Percentiles rank a stretch among this genome's conserved stretches.
Conservation (phyloP, 2,797 vertebrate species). For the Eospalax fontanierii region DNA sequence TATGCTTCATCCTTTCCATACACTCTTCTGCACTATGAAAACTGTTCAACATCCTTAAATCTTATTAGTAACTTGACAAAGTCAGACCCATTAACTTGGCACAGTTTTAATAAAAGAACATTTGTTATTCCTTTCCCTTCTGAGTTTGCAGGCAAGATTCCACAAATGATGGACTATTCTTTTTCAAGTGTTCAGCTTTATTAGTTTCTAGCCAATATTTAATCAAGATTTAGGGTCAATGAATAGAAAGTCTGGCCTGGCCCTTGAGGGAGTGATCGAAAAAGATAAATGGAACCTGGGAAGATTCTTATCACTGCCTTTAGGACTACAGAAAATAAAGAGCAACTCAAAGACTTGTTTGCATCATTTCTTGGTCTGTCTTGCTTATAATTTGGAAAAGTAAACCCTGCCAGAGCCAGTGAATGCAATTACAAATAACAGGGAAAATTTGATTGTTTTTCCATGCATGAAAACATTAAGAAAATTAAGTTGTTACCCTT, state of each 20-base stretch:
- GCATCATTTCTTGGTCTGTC: slow-evolving; percentile 80
- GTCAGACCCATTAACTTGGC: slow-evolving; percentile 57
- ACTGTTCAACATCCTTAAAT: slow-evolving; percentile 1
- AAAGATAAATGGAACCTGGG: slow-evolving; percentile 75
- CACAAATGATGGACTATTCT: slow-evolving; percentile 66
- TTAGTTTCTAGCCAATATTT: slow-evolving; percentile 85
- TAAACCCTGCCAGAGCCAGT: slow-evolving; percentile 78
- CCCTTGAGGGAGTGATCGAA: slow-evolving; percentile 63
- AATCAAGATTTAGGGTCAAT: slow-evolving; percentile 83
- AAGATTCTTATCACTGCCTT: slow-evolving; percentile 81
- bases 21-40: background rate
- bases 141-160: slow-evolving; percentile 71
- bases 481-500: slow-evolving; percentile 88
- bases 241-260: slow-evolving; percentile 68
- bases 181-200: slow-evolving; percentile 69
- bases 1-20: background rate
- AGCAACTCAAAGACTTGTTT: slow-evolving; percentile 78
- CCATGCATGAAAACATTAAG: slow-evolving; percentile 88
- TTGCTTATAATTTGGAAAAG: slow-evolving; percentile 88
- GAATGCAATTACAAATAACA: slow-evolving; percentile 86
- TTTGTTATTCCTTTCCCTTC: slow-evolving; percentile 51
- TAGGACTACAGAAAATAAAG: slow-evolving; percentile 76
- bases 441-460: slow-evolving; percentile 88
- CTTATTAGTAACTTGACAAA: slow-evolving; percentile 53
- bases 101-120: slow-evolving; percentile 64